Conservation (phyloP, 2,888 invertebrate genomes). For the Agonopterix alstromeriana region DNA sequence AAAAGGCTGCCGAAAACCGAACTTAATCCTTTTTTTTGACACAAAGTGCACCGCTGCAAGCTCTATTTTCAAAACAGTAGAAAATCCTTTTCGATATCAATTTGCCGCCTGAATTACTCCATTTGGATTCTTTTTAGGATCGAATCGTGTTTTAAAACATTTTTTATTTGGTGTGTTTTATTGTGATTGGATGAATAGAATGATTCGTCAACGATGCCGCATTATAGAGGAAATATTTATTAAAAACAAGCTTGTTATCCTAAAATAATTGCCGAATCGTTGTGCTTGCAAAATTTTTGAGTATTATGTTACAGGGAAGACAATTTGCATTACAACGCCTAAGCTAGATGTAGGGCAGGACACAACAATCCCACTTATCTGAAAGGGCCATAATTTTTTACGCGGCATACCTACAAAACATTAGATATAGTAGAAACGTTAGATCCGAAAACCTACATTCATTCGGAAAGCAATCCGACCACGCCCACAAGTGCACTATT, state of each 20-base stretch:
- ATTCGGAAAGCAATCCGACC: constrained; percentile 48
- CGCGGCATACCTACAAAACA: constrained; percentile 1
- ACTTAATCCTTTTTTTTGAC: constrained; percentile 44
- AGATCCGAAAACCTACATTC: constrained; percentile 36
- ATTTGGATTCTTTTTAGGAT: constrained; percentile 41
- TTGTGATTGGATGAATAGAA: constrained; percentile 21
- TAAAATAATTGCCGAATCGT: too few relatives aligned
- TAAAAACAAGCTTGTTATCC: too few relatives aligned
- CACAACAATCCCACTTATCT: too few relatives aligned
- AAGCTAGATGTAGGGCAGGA: too few relatives aligned
- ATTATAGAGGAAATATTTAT: not conserved
- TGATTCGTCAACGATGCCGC: constrained; percentile 11
- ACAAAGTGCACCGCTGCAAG: constrained; percentile 46
- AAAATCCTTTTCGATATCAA: constrained; percentile 69
- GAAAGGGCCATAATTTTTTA: too few relatives aligned
- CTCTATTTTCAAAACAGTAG: constrained; percentile 72
- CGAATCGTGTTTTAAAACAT: constrained; percentile 44
- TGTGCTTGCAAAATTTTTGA: not conserved
- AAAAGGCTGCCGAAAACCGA: constrained; percentile 40
- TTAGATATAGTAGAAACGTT: constrained; percentile 28
- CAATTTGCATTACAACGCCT: too few relatives aligned
- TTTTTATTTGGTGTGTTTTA: constrained; percentile 28
- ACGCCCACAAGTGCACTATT: constrained; percentile 62
- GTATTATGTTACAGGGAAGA: too few relatives aligned
- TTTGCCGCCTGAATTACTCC: constrained; percentile 67